These are phyloP conservation scores for Heterotilapia buettikoferi DNA, from an alignment of 2,113 vertebrate species.

Conservation along the genomic window DNA sequence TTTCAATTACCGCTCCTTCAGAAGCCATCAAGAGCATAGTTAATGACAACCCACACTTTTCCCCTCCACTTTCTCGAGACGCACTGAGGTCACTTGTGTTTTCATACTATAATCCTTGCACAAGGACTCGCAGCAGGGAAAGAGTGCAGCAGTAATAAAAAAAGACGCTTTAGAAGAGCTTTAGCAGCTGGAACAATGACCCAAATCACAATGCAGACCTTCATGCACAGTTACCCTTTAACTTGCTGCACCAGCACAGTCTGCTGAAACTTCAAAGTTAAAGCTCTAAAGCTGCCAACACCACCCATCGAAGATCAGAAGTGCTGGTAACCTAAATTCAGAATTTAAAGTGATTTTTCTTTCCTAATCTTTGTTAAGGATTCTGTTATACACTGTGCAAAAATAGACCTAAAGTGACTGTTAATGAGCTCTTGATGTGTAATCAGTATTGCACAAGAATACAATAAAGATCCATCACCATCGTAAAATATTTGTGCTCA, in stretches of 20 bases:
- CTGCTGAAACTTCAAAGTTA: neutral
- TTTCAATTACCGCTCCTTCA: constrained; percentile 22
- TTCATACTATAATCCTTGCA: constrained; percentile 5
- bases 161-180: neutral
- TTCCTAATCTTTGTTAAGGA: neutral
- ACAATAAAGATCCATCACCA: neutral
- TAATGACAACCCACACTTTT: constrained; percentile 12
- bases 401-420: neutral
- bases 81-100: constrained; percentile 8
- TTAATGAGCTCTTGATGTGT: neutral
- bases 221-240: neutral
- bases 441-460: neutral
- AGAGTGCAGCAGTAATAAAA: neutral
- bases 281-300: neutral
- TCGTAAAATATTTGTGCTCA: neutral
- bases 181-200: constrained; percentile 21
- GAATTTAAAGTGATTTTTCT: neutral
- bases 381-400: neutral
- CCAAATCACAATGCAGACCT: neutral
- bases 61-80: constrained; percentile 19
- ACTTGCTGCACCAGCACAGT: neutral
- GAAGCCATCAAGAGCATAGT: neutral
- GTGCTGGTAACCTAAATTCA: neutral
- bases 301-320: neutral
- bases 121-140: neutral